Evolutionary conservation across 2,888 invertebrate species (phyloP).

Genomic region (Synergus itoensis): DNA sequence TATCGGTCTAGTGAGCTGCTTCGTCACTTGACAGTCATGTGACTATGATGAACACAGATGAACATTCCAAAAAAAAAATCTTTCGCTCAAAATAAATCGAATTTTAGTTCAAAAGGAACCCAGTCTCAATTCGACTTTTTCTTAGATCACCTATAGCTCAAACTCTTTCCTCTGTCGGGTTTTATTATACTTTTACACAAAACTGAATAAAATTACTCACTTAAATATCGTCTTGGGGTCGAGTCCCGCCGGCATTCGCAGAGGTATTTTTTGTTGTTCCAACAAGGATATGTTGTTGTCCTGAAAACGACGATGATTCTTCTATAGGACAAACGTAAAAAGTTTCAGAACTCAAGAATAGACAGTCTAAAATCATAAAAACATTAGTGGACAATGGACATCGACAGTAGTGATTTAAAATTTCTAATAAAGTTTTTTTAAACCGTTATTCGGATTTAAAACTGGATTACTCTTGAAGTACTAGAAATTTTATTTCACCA

Average conservation of each 20-base stretch:
- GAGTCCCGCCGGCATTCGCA: conserved; percentile 75
- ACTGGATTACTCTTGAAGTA: background rate
- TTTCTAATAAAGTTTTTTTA: background rate
- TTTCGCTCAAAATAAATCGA: background rate
- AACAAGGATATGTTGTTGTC: conserved; percentile 76
- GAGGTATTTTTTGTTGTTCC: conserved; percentile 77
- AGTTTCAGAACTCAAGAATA: conserved; percentile 10
- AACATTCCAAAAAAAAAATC: background rate
- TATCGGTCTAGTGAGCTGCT: conserved; percentile 11
- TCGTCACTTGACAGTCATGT: conserved; percentile 14
- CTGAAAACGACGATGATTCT: conserved; percentile 60
- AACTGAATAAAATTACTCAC: conserved; percentile 79
- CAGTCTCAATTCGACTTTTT: background rate
- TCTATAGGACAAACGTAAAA: conserved; percentile 36
- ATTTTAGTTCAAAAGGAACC: background rate
- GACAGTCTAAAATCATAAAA: conserved; percentile 35
- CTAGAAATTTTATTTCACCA: conserved; percentile 5
- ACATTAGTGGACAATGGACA: background rate
- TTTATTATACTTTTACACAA: background rate
- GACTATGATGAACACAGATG: background rate
- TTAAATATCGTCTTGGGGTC: conserved; percentile 85
- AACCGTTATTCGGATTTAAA: background rate
- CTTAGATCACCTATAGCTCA: background rate
- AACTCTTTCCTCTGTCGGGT: background rate
- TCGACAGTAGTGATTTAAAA: background rate